Conservation (phyloP, 1,140 invertebrate species). For the Drosophila trapezifrons region DNA sequence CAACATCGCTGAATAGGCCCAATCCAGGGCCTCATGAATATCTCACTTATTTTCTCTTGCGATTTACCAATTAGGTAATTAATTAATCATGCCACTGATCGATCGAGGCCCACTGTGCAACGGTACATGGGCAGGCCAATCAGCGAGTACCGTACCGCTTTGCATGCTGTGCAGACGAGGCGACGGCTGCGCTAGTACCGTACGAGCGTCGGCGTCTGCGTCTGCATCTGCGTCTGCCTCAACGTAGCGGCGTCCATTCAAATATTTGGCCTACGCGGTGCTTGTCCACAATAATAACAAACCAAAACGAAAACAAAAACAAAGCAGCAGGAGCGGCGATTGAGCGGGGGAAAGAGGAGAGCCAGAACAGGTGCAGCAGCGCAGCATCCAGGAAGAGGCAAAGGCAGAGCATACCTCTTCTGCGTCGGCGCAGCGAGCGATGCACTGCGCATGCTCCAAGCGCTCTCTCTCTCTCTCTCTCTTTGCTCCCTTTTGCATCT, state of each 20-base stretch:
- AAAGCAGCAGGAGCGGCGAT: constrained; percentile 21
- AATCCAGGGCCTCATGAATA: constrained; percentile 26
- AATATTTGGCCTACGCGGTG: constrained; percentile 79
- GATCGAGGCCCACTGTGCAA: constrained; percentile 58
- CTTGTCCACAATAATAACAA: constrained; percentile 50
- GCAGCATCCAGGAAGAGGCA: constrained; percentile 36
- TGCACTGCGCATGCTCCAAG: constrained; percentile 33
- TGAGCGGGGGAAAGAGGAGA: constrained; percentile 10
- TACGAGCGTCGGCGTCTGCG: constrained; percentile 40
- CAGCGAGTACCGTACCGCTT: constrained; percentile 73
- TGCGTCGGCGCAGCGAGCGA: constrained; percentile 48
- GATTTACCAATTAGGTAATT: constrained; percentile 15
- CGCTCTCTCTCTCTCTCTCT: constrained; percentile 37
- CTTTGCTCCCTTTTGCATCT: constrained; percentile 16
- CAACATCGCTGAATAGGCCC: constrained; percentile 34
- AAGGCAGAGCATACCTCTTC: constrained; percentile 13
- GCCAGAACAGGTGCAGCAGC: constrained; percentile 43
- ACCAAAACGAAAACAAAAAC: constrained; percentile 11
- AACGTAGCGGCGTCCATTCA: constrained; percentile 41
- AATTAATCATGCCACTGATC: constrained; percentile 34
- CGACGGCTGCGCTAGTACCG: constrained; percentile 43
- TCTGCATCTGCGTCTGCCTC: constrained; percentile 10
- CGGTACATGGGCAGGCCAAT: constrained; percentile 72
- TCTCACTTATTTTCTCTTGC: neutral
- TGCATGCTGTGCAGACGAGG: constrained; percentile 62